phyloP scores from a whole-genome alignment of 1,140 invertebrate species.

The Trinorchestia longiramus region DNA sequence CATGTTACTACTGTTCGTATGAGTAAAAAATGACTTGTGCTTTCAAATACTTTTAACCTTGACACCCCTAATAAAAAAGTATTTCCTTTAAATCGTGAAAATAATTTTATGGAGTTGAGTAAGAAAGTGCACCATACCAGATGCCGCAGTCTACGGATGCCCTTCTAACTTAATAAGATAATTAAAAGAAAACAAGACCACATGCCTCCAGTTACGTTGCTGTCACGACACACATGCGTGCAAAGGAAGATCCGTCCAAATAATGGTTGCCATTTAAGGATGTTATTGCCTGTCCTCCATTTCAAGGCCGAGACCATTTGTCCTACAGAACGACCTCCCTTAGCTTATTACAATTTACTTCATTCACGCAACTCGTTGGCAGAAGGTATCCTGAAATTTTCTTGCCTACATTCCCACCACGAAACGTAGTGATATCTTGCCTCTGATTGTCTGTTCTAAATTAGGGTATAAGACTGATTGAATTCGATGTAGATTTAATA shows the following conservation, averaged over 20 bases:
- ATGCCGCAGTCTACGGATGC: not conserved
- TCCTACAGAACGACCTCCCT: not conserved
- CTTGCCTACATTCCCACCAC: no score
- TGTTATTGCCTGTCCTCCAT: not conserved
- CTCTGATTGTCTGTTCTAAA: no score
- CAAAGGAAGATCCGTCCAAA: not conserved
- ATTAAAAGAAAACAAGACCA: not conserved
- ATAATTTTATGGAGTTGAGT: no score
- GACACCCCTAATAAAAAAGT: not conserved
- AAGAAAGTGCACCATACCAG: not conserved
- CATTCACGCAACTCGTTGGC: not conserved
- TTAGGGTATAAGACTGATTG: no score
- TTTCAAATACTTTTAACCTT: not conserved
- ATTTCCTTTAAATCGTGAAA: not conserved
- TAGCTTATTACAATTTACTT: not conserved
- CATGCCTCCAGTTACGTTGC: not conserved
- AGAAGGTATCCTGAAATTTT: no score
- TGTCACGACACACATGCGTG: not conserved
- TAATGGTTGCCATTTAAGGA: not conserved
- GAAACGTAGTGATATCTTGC: no score
- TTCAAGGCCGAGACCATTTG: not conserved
- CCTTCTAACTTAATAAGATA: not conserved
- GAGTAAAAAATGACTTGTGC: no score
- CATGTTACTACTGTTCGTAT: no score
- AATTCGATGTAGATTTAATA: no score